phyloP scores from a whole-genome alignment of 1,140 invertebrate genomes.

The Pseudoatta argentina region DNA sequence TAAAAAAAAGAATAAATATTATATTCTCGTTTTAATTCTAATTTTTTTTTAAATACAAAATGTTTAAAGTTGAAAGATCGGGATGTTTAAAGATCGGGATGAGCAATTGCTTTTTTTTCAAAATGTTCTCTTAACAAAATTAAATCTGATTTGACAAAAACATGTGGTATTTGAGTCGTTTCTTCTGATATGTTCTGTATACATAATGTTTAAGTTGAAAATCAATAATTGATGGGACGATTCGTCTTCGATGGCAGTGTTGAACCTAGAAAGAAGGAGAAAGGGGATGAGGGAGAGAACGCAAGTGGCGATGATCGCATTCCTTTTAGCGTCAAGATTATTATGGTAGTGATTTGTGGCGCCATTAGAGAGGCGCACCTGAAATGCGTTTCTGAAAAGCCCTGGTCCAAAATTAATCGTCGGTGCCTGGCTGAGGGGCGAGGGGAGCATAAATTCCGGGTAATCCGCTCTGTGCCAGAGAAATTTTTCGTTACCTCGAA shows the following conservation, averaged over 20 bases:
- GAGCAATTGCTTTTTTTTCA: neutral
- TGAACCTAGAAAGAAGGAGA: neutral
- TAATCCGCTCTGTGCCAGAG: neutral
- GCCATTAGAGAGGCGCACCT: slow-evolving; percentile 52
- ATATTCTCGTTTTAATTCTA: neutral
- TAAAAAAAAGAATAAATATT: neutral
- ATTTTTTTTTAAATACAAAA: neutral
- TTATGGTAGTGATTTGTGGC: slow-evolving; percentile 57
- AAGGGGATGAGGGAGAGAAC: neutral
- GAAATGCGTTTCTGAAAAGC: slow-evolving; percentile 61
- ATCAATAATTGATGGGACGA: slow-evolving; percentile 45
- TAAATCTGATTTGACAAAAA: neutral
- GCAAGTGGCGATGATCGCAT: slow-evolving; percentile 41
- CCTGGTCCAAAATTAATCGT: slow-evolving; percentile 41
- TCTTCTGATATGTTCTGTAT: neutral
- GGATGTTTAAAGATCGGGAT: neutral
- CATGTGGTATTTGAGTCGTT: slow-evolving; percentile 1
- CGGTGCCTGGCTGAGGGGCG: neutral
- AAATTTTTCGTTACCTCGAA: slow-evolving; percentile 48
- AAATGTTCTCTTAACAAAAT: neutral
- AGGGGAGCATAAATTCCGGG: slow-evolving; percentile 40
- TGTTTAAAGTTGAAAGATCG: neutral
- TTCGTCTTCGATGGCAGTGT: neutral
- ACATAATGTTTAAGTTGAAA: slow-evolving; percentile 48
- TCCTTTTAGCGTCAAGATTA: slow-evolving; percentile 54